Evolutionary conservation across 2,888 invertebrate species (phyloP), one percentile per base, ranked within the genome.

Genomic region (Melitaea athalia): DNA sequence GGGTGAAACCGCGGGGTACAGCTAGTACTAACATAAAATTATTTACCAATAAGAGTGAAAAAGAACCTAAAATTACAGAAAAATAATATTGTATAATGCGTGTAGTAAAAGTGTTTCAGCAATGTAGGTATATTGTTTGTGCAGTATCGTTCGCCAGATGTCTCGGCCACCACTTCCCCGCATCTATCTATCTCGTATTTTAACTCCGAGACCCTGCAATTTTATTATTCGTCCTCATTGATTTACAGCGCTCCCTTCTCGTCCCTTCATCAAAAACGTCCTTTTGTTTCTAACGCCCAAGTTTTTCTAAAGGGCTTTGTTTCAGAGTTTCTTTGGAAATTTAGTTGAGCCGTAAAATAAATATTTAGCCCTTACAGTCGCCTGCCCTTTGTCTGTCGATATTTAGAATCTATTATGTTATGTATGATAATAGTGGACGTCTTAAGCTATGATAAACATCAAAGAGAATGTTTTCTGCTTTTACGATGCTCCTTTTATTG

Each of bases 241-340:
- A 86, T 89, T 88, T 88, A 87, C 66, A 71, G 71, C 84, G 78
- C 77, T 77, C 81, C 81, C 79, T 80, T 78, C 73, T 76, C 71
- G 79, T 77, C 79, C 80, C 85, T 86, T 81, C 83, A 78, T 79
- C 81, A 86, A 85, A n/a, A 88, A 86, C 84, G 85, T 86, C 85
- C 85, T 85, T 88, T 90, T 90, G 89, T 89, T 85, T 76, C 75
- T 77, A 77, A 80, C 82, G 79, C 74, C 81, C 77, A 85, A 85
- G 82, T 88, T 88, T 88, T 88, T 87, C 85, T 85, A 85, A 85
- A 84, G 83, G 80, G 80, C 85, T 74, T 89, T 89, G 88, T 89
- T 85, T 87, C 85, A 85, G 83, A 79, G 76, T 83, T 83, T 85
- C 86, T 83, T 89, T 71, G 81, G 42, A 78, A 72, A 72, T 76